Conservation (phyloP, 2,797 vertebrate species). For the Nannoperca australis region DNA sequence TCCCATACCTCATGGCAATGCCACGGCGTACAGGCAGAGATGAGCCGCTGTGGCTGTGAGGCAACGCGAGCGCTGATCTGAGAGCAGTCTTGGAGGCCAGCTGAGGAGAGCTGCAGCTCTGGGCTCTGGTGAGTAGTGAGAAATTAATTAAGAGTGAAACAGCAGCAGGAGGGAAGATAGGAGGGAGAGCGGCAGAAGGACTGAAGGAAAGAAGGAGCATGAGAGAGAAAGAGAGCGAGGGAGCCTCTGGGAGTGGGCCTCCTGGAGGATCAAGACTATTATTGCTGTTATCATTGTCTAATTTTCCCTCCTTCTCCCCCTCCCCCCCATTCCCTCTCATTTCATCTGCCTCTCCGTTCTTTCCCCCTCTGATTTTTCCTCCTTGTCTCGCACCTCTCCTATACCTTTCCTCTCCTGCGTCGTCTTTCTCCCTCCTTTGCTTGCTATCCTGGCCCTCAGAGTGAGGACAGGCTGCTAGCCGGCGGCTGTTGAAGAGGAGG, state of each 20-base stretch:
- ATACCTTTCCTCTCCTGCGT: conserved; percentile 33
- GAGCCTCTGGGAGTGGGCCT: conserved; percentile 65
- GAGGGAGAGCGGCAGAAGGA: conserved; percentile 67
- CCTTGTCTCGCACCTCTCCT: conserved; percentile 21
- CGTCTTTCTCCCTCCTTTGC: conserved; percentile 41
- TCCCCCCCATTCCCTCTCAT: conserved; percentile 41
- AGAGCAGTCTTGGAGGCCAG: conserved; percentile 67
- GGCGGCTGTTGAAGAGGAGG: conserved; percentile 71
- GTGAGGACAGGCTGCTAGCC: conserved; percentile 77
- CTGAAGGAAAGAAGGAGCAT: conserved; percentile 54
- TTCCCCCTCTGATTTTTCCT: conserved; percentile 24
- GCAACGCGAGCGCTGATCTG: conserved; percentile 66
- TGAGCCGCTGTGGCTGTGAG: conserved; percentile 62
- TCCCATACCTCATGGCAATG: conserved; percentile 63
- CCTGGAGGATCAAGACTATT: conserved; percentile 86
- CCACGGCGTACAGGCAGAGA: conserved; percentile 48
- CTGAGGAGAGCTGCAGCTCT: conserved; percentile 76
- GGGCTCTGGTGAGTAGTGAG: conserved; percentile 85
- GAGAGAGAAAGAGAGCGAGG: conserved; percentile 36
- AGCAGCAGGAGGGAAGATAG: conserved; percentile 78
- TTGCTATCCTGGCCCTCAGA: conserved; percentile 68
- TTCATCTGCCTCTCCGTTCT: conserved; percentile 38
- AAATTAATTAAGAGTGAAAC: conserved; percentile 88
- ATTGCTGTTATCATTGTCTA: conserved; percentile 87
- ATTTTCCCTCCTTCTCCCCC: conserved; percentile 63